phyloP scores from a whole-genome alignment of 2,888 invertebrate genomes.

The Dimorphilus gyrociliatus region DNA sequence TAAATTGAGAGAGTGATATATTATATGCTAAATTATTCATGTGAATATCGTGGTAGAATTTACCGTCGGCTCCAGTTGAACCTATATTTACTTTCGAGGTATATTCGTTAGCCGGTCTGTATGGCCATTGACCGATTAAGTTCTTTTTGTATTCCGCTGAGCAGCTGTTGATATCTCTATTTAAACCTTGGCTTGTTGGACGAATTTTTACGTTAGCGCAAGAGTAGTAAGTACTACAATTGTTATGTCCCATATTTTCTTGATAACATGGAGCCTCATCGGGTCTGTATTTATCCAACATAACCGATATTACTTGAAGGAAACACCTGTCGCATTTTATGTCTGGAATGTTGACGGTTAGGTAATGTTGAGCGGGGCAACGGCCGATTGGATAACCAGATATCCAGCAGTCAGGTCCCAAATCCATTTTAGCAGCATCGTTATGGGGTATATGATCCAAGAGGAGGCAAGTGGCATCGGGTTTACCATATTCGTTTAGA shows the following conservation, averaged over 20 bases:
- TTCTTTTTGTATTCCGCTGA: conserved; percentile 3
- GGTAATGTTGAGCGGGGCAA: conserved; percentile 8
- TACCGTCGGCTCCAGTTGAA: too few species aligned
- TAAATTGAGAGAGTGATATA: too few species aligned
- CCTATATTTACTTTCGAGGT: too few species aligned
- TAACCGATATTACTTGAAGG: conserved; percentile 8
- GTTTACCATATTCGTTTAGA: conserved; percentile 3
- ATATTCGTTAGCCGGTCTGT: conserved; percentile 2
- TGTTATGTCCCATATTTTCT: conserved; percentile 1
- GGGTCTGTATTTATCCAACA: conserved; percentile 7
- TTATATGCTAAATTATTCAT: too few species aligned
- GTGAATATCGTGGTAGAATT: too few species aligned
- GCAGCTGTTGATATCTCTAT: conserved; percentile 4
- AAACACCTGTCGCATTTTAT: conserved; percentile 12
- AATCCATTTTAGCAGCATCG: conserved; percentile 1
- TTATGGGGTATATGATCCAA: conserved; percentile 5
- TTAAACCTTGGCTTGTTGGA: conserved; percentile 1
- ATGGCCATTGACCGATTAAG: conserved; percentile 4
- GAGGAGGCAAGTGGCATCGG: conserved; percentile 2
- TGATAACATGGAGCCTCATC: conserved; percentile 3
- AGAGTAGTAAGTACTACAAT: conserved; percentile 9
- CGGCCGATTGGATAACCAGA: conserved; percentile 2
- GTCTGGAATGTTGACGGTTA: conserved; percentile 14
- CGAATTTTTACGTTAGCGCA: conserved; percentile 13
- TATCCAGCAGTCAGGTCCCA: conserved; percentile 1